A percentile compares a stretch with the other conserved stretches of the same genome.
Conservation (phyloP, 2,113 vertebrate species). For the Aramus guarauna region DNA sequence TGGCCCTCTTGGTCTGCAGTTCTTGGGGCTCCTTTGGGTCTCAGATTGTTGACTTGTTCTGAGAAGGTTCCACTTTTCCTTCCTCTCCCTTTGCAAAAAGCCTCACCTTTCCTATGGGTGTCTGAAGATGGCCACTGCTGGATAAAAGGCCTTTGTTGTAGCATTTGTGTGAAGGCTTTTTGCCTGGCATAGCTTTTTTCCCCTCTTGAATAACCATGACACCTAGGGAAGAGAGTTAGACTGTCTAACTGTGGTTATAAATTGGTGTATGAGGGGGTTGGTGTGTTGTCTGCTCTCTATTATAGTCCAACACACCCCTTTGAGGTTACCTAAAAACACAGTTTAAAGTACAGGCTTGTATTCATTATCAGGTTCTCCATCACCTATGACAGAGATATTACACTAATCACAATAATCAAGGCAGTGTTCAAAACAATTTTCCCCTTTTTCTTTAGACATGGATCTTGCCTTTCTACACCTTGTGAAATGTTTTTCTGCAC, state of each 20-base stretch:
- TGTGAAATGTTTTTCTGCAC: not conserved
- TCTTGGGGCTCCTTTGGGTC: not conserved
- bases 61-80: not conserved
- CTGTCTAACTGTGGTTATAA: not conserved
- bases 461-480: not conserved
- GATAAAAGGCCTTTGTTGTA: not conserved
- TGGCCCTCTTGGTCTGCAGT: not conserved
- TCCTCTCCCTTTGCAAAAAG: not conserved
- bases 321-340: not conserved
- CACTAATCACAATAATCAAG: not conserved
- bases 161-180: not conserved
- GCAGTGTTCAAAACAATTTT: not conserved
- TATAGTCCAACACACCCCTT: not conserved
- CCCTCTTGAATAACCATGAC: not conserved
- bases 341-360: not conserved
- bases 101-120: not conserved
- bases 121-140: not conserved
- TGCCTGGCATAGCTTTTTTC: not conserved
- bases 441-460: not conserved
- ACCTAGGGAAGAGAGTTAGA: not conserved
- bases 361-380: not conserved
- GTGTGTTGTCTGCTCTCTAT: not conserved
- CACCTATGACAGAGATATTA: not conserved
- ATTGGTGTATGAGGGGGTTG: not conserved
- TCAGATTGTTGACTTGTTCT: not conserved